A percentile compares a stretch with the other conserved stretches of the same genome.
Conservation (phyloP, 2,113 vertebrate species). For the Lasiurus cinereus region DNA sequence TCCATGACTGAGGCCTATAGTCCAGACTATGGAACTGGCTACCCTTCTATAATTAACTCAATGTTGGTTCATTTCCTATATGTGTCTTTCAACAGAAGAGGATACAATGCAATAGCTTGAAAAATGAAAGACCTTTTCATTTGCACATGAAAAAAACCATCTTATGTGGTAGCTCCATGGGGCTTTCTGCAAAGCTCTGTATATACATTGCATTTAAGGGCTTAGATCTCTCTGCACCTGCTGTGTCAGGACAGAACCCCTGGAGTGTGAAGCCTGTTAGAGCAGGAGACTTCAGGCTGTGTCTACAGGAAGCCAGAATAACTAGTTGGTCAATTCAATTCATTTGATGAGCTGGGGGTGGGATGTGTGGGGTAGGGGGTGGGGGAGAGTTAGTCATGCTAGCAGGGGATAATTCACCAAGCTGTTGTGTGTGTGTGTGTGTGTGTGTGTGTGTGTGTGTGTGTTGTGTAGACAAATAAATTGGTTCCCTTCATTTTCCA, state of each 20-base stretch:
- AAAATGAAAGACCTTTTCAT: conserved; percentile 79
- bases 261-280: conserved; percentile 69
- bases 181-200: conserved; percentile 53
- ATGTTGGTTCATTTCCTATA: conserved; percentile 49
- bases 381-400: neutral
- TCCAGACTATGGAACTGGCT: neutral
- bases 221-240: conserved; percentile 76
- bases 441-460: too few relatives aligned
- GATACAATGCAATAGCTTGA: conserved; percentile 64
- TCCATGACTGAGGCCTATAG: conserved; percentile 38
- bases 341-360: conserved; percentile 50
- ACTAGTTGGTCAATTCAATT: conserved; percentile 78
- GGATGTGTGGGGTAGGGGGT: too few relatives aligned
- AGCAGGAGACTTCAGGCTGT: conserved; percentile 53
- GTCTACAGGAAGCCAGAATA: conserved; percentile 75
- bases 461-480: conserved; percentile 75
- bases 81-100: conserved; percentile 78
- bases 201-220: conserved; percentile 45
- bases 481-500: conserved; percentile 72
- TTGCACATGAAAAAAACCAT: conserved; percentile 73
- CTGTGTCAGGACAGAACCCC: conserved; percentile 68
- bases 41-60: conserved; percentile 77
- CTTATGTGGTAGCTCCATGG: conserved; percentile 43
- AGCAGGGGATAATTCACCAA: conserved; percentile 62
- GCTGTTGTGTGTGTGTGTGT: conserved; percentile 18